Evolutionary conservation across 2,888 invertebrate species (phyloP).

Genomic region (Andrena flavipes): DNA sequence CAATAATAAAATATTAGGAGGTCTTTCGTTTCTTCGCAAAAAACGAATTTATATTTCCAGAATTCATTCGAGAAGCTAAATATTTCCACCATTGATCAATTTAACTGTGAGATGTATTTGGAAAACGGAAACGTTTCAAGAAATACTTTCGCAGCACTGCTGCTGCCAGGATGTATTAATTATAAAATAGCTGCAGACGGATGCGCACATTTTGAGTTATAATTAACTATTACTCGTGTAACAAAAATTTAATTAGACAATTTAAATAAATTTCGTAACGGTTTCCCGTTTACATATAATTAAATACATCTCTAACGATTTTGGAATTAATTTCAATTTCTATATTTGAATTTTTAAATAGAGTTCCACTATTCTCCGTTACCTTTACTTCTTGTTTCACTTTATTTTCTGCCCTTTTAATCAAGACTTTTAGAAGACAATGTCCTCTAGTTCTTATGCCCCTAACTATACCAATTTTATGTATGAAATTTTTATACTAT

Average conservation of each 20-base stretch:
- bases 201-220: background rate
- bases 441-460: too few species aligned
- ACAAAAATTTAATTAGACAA: background rate
- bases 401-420: too few species aligned
- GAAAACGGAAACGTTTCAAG: background rate
- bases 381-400: too few species aligned
- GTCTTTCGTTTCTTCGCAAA: background rate
- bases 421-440: too few species aligned
- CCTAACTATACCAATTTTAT: too few species aligned
- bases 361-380: too few species aligned
- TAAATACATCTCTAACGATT: background rate
- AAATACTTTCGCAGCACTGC: background rate
- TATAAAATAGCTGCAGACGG: background rate
- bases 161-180: background rate
- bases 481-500: too few species aligned
- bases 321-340: too few species aligned
- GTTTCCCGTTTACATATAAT: background rate
- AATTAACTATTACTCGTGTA: background rate
- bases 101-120: background rate
- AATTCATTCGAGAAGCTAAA: background rate
- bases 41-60: background rate
- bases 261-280: background rate
- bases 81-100: background rate
- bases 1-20: background rate
- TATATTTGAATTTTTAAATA: too few species aligned